Conservation (phyloP, 2,113 vertebrate species). For the Etia nguti region DNA sequence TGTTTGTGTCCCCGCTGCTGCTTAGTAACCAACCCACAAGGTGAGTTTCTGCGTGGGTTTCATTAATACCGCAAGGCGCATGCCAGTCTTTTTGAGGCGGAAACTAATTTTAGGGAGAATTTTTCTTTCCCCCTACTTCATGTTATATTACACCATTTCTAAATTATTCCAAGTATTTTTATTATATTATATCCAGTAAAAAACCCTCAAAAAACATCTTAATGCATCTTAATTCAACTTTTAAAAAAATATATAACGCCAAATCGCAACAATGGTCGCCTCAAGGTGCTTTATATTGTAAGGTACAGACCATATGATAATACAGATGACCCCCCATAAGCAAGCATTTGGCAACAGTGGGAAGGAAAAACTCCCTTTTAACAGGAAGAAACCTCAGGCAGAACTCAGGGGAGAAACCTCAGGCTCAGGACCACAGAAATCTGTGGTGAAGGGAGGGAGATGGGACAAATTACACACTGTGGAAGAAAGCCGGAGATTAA, state of each 20-base stretch:
- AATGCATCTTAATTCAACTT: not conserved
- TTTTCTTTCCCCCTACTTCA: not conserved
- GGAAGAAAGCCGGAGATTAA: not conserved
- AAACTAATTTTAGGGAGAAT: not conserved
- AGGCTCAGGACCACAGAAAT: not conserved
- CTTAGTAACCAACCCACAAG: constrained; percentile 56
- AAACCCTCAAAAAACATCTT: not conserved
- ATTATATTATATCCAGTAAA: not conserved
- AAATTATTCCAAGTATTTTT: not conserved
- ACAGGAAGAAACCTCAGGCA: not conserved
- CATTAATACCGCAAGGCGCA: not conserved
- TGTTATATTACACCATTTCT: not conserved
- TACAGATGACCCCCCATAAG: not conserved
- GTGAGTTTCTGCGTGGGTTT: constrained; percentile 3
- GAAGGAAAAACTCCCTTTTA: not conserved
- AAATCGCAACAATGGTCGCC: not conserved
- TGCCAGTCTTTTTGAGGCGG: not conserved
- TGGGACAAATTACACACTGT: not conserved
- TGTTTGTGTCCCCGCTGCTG: constrained; percentile 55
- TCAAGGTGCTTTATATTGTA: not conserved
- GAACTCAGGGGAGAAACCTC: no score
- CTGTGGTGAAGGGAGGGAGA: not conserved
- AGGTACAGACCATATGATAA: not conserved
- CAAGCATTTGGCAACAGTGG: not conserved
- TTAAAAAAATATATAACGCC: not conserved